Percentiles rank a stretch among this genome's conserved stretches.
phyloP scores from a whole-genome alignment of 2,113 vertebrate species.

The Centropus unirufus region DNA sequence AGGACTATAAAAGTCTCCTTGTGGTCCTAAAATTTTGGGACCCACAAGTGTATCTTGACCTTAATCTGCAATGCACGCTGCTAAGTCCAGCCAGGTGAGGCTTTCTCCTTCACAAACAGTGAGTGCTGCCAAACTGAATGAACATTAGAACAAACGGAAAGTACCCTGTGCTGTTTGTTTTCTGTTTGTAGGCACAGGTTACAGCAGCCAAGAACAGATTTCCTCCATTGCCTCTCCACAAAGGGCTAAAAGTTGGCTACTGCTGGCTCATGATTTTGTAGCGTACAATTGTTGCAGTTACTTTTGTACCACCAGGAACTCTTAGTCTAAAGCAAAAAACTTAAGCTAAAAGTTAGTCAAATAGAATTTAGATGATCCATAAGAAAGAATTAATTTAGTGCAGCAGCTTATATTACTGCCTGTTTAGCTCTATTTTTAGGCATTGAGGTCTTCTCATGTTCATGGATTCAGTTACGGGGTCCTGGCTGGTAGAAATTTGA shows the following conservation, averaged over 20 bases:
- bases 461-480: conserved; percentile 4
- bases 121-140: background rate
- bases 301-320: background rate
- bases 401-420: background rate
- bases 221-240: background rate
- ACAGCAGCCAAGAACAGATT: background rate
- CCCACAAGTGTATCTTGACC: background rate
- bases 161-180: background rate
- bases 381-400: background rate
- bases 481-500: background rate
- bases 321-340: background rate
- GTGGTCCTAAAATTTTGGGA: background rate
- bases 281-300: background rate
- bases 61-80: background rate
- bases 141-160: background rate
- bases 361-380: background rate
- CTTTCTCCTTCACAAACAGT: background rate
- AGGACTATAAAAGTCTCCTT: background rate
- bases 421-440: conserved; percentile 22
- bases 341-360: background rate
- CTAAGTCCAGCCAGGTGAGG: background rate
- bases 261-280: background rate
- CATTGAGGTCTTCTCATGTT: background rate
- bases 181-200: background rate
- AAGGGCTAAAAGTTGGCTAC: fast-evolving